phyloP scores from a whole-genome alignment of 2,888 invertebrate genomes.

The Melinaea menophilus region DNA sequence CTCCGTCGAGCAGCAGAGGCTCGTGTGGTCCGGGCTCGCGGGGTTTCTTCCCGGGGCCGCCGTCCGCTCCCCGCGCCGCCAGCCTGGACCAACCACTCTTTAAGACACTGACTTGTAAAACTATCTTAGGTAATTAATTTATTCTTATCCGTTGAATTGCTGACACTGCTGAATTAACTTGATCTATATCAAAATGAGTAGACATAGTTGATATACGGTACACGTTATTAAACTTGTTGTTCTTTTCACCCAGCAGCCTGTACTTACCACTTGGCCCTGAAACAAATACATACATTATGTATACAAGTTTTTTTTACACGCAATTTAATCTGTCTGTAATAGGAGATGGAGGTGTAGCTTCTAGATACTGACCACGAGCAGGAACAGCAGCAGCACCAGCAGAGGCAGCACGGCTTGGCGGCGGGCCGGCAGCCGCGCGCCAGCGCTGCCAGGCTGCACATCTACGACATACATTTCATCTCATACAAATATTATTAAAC shows the following conservation, averaged over 20 bases:
- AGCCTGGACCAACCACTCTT: constrained; percentile 66
- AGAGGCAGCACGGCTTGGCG: constrained; percentile 79
- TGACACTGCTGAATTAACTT: too few relatives aligned
- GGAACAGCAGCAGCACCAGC: constrained; percentile 80
- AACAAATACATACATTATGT: constrained; percentile 39
- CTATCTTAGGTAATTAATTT: too few relatives aligned
- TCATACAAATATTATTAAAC: too few relatives aligned
- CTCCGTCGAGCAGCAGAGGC: constrained; percentile 82
- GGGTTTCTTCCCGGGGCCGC: constrained; percentile 82
- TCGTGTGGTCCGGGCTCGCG: constrained; percentile 81
- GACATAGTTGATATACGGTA: too few relatives aligned
- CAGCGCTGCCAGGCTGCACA: constrained; percentile 74
- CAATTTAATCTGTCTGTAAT: neutral
- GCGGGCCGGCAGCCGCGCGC: constrained; percentile 76
- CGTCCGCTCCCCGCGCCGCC: constrained; percentile 84
- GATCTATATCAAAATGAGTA: too few relatives aligned
- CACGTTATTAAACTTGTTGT: too few relatives aligned
- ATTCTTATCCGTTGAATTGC: too few relatives aligned
- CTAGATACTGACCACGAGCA: constrained; percentile 74
- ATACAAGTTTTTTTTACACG: neutral
- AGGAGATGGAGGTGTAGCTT: neutral
- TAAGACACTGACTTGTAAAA: neutral
- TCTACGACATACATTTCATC: constrained; percentile 46
- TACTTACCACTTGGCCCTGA: constrained; percentile 70
- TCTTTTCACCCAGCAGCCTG: neutral